Evolutionary conservation across 2,797 vertebrate genomes (phyloP).

Genomic region (Gymnoscopelus microlampas): DNA sequence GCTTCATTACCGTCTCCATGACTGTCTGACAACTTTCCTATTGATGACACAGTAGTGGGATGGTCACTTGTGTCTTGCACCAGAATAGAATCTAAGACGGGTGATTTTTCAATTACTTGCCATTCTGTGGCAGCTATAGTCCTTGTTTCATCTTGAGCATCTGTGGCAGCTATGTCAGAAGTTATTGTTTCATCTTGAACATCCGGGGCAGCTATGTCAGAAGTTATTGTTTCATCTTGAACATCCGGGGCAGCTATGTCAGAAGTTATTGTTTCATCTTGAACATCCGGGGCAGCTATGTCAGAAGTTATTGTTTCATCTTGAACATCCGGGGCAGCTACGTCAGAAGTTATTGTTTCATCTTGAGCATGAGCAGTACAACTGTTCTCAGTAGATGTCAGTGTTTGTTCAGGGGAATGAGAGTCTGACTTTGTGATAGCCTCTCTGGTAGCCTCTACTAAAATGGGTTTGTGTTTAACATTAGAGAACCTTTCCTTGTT

Average conservation of each 20-base stretch:
- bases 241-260: background rate
- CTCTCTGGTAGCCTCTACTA: conserved; percentile 1
- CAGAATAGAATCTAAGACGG: background rate
- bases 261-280: background rate
- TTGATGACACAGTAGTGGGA: background rate
- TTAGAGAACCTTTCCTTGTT: conserved; percentile 44
- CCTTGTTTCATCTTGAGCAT: background rate
- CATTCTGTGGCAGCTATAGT: background rate
- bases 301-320: background rate
- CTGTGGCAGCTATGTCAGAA: background rate
- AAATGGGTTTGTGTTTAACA: conserved; percentile 46
- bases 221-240: background rate
- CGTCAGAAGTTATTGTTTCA: background rate
- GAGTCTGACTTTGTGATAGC: background rate
- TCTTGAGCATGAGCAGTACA: background rate
- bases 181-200: background rate
- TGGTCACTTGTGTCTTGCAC: background rate
- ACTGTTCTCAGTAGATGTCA: background rate
- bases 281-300: background rate
- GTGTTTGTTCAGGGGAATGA: conserved; percentile 19
- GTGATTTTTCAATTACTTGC: background rate
- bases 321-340: background rate
- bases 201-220: background rate
- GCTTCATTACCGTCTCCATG: conserved; percentile 18
- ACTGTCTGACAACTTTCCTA: conserved; percentile 14